phyloP scores from a whole-genome alignment of 1,140 invertebrate genomes.

The Eurosta solidaginis region DNA sequence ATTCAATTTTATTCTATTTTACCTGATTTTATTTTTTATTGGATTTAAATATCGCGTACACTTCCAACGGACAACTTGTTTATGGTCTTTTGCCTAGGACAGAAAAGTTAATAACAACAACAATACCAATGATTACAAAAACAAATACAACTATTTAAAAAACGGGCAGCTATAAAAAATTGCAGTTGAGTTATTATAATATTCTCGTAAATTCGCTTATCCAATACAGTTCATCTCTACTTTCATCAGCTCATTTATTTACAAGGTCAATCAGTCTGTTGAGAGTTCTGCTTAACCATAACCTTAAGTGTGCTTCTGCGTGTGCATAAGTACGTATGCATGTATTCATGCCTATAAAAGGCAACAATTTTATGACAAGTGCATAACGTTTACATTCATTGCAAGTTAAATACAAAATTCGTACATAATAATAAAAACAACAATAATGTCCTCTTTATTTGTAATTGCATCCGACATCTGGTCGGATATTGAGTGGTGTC shows the following conservation, averaged over 20 bases:
- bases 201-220: constrained; percentile 9
- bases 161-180: neutral
- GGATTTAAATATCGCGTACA: no score
- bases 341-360: no score
- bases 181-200: neutral
- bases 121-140: neutral
- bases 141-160: neutral
- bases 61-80: neutral
- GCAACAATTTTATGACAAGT: neutral
- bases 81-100: neutral
- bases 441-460: neutral
- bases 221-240: neutral
- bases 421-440: neutral
- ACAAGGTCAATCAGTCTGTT: no score
- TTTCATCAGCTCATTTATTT: constrained; percentile 1
- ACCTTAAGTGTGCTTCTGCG: no score
- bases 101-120: constrained; percentile 4
- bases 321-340: no score
- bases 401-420: neutral
- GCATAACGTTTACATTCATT: neutral
- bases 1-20: neutral
- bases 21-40: neutral
- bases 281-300: no score
- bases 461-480: constrained; percentile 19
- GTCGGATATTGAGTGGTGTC: constrained; percentile 24